Evolutionary conservation across 2,888 invertebrate genomes (phyloP), one percentile per base, ranked within the genome.

Genomic region (Dryocosmus kuriphilus): DNA sequence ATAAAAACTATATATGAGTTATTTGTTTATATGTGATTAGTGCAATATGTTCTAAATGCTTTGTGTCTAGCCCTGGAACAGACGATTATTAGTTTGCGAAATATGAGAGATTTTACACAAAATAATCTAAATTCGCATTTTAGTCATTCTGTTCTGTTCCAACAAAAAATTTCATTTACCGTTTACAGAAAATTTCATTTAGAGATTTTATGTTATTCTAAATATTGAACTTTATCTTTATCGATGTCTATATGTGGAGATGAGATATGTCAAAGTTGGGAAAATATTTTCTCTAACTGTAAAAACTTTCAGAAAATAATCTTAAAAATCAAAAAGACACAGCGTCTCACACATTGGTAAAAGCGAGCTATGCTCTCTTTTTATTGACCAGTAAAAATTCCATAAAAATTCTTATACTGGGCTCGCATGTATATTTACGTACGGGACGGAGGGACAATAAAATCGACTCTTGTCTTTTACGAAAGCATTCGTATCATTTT

Each of bases 331-430:
- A 46, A 24, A 67, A 46, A 67, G 27, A 46, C 63, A 11, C 46
- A 46, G 24, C 46, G 67, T 27, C 67, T 46, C 8, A 2, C 27
- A 27, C 7, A 27, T 27, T 41, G 67, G 46, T 67, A 67, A 67
- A 67, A 67, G 27, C 27, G 27, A 67, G 38, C 27, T 27, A 19
- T 46, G 67, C 30, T 67, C 46, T 46, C 46, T 27, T 67, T 67
- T 67, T 67, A 67, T 67, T 67, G 67, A 67, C 46, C 67, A 30
- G 24, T 67, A 67, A 67, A 67, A 46, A 67, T 27, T 67, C 67
- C 27, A 67, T 67, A 67, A 67, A 46, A 46, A 38, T 67, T 46
- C 27, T 67, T 67, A 46, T 67, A 46, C 19, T 16, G 46, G 41
- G 41, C 67, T 46, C 41, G 67, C 67, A 67, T 67, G 19, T 46